phyloP scores from a whole-genome alignment of 1,140 invertebrate species.

The Drosophila grimshawi region DNA sequence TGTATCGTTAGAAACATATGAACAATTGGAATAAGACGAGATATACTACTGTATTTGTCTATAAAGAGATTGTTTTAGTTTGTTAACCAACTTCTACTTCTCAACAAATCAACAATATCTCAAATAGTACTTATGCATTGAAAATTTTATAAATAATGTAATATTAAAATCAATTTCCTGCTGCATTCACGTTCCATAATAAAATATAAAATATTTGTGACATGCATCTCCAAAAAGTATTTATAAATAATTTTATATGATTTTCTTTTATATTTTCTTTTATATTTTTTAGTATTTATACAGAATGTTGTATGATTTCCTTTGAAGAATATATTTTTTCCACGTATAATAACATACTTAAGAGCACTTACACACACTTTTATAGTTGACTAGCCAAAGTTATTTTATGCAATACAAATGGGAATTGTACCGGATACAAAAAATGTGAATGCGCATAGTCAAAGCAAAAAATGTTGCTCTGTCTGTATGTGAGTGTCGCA shows the following conservation, averaged over 20 bases:
- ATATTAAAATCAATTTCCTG: background rate
- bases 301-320: background rate
- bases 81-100: too few species aligned
- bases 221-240: too few species aligned
- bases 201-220: constrained; percentile 2
- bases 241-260: too few species aligned
- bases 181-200: background rate
- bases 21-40: too few species aligned
- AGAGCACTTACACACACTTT: constrained; percentile 12
- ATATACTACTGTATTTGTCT: too few species aligned
- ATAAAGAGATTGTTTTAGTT: too few species aligned
- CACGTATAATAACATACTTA: constrained; percentile 19
- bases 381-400: constrained; percentile 25
- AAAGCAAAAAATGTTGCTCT: constrained; percentile 5
- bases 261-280: too few species aligned
- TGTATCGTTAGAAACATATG: too few species aligned
- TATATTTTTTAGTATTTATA: background rate
- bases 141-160: background rate
- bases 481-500: constrained; percentile 11
- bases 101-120: too few species aligned
- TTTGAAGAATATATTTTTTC: background rate
- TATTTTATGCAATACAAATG: constrained; percentile 48
- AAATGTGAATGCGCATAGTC: background rate
- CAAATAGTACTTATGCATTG: background rate
- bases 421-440: constrained; percentile 27